phyloP scores from a whole-genome alignment of 2,113 vertebrate genomes.

The Eulemur rufifrons region DNA sequence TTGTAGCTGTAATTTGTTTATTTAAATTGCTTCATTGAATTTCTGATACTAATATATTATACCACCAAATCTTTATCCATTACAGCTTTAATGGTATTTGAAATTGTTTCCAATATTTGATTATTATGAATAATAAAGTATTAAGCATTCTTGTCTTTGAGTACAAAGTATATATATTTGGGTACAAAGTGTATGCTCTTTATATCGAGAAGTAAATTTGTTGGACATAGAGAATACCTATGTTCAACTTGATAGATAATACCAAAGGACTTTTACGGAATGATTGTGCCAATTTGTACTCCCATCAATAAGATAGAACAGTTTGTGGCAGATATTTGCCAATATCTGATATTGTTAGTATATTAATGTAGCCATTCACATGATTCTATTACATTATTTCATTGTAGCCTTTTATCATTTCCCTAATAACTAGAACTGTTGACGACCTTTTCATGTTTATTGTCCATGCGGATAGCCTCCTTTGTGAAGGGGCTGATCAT shows the following conservation, averaged over 20 bases:
- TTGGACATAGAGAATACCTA: not conserved
- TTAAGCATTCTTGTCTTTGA: not conserved
- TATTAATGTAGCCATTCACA: not conserved
- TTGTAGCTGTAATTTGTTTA: not conserved
- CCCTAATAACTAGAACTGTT: not conserved
- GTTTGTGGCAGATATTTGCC: not conserved
- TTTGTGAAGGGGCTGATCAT: not conserved
- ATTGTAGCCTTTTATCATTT: not conserved
- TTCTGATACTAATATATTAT: not conserved
- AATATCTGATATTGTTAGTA: not conserved
- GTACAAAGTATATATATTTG: not conserved
- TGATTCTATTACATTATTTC: not conserved
- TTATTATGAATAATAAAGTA: not conserved
- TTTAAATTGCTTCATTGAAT: not conserved
- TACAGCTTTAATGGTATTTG: not conserved
- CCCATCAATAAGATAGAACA: not conserved
- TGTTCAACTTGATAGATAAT: not conserved
- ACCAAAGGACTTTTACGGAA: not conserved
- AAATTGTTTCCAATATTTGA: not conserved
- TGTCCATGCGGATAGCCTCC: not conserved
- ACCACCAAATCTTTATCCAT: not conserved
- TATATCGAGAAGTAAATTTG: not conserved
- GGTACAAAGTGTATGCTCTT: not conserved
- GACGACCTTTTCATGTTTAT: not conserved
- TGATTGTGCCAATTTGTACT: not conserved